Conservation (phyloP, 1,140 invertebrate genomes). For the Berghia stephanieae region DNA sequence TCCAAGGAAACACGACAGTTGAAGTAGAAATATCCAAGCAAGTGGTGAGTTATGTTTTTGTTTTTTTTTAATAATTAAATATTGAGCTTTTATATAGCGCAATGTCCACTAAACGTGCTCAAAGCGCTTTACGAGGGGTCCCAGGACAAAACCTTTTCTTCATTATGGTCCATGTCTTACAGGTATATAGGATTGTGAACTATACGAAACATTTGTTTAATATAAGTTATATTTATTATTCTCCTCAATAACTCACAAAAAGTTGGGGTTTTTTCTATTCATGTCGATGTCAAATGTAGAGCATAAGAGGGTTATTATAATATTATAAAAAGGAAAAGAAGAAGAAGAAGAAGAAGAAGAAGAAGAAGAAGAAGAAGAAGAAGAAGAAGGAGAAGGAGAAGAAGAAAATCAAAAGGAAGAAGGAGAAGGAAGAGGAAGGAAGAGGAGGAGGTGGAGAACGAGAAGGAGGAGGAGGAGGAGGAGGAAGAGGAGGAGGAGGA, state of each 20-base stretch:
- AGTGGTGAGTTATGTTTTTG: slow-evolving; percentile 31
- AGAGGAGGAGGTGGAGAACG: too few relatives aligned
- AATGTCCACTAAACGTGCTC: too few relatives aligned
- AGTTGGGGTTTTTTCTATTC: background rate
- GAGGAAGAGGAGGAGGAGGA: background rate
- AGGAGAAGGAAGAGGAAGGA: too few relatives aligned
- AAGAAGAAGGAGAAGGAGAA: too few relatives aligned
- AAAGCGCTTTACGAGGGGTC: too few relatives aligned
- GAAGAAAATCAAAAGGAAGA: too few relatives aligned
- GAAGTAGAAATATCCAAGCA: slow-evolving; percentile 39
- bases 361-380: too few relatives aligned
- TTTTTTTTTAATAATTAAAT: background rate
- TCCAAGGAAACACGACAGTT: slow-evolving; percentile 29
- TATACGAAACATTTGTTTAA: background rate
- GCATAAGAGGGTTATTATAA: background rate
- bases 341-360: too few relatives aligned
- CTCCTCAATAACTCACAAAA: background rate
- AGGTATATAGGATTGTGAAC: background rate
- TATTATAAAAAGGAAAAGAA: too few relatives aligned
- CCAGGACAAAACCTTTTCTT: background rate
- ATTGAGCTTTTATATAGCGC: too few relatives aligned
- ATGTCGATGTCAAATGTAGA: background rate
- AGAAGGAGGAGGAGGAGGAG: background rate
- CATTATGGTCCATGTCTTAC: background rate
- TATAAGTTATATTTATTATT: background rate